Evolutionary conservation across 2,888 invertebrate species (phyloP).

Genomic region (Belgica antarctica): DNA sequence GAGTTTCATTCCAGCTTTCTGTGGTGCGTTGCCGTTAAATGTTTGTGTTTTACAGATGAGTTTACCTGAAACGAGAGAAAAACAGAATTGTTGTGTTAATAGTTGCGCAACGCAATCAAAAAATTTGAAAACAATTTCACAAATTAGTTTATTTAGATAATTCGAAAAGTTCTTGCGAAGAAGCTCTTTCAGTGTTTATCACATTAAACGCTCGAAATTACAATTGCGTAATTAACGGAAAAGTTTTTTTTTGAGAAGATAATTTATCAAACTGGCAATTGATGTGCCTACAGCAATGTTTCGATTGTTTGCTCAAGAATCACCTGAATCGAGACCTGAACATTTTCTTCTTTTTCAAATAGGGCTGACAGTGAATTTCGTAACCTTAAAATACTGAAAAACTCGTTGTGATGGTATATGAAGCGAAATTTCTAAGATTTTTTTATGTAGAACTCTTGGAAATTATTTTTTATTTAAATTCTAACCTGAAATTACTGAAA

Average conservation of each 20-base stretch:
- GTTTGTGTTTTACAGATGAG: not conserved
- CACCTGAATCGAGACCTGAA: constrained; percentile 10
- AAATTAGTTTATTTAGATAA: not conserved
- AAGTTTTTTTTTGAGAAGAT: constrained; percentile 23
- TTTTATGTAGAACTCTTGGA: no score
- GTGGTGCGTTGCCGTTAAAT: constrained; percentile 24
- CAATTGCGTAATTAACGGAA: constrained; percentile 37
- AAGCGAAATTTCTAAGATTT: no score
- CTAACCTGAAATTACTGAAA: no score
- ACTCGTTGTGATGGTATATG: no score
- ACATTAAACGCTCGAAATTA: constrained; percentile 31
- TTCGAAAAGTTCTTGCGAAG: no score
- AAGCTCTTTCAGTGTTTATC: no score
- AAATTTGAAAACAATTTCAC: not conserved
- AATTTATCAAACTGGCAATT: constrained; percentile 35
- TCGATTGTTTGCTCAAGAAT: constrained; percentile 21
- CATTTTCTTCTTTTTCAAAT: not conserved
- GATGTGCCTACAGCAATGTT: constrained; percentile 14
- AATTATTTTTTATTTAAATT: no score
- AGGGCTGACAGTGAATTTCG: no score
- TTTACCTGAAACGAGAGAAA: not conserved
- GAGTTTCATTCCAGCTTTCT: constrained; percentile 8
- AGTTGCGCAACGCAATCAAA: no score
- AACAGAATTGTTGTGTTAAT: no score
- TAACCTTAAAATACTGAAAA: no score